These are phyloP conservation scores for Eolophus roseicapilla DNA, from an alignment of 2,113 vertebrate species.

Conservation along the genomic window DNA sequence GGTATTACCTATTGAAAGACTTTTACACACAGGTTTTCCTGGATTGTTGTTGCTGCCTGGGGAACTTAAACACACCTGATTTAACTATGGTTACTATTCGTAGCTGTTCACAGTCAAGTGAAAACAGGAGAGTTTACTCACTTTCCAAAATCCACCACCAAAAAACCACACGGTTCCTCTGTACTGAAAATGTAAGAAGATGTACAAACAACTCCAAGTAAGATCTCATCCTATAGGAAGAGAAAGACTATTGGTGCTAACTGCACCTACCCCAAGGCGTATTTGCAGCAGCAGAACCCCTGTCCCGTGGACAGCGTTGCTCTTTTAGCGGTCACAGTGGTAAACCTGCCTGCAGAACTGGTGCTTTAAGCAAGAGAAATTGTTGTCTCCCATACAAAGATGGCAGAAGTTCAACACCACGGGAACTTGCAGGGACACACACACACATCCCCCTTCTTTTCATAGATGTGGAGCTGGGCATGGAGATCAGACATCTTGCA, in stretches of 20 bases:
- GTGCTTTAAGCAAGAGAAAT: not conserved
- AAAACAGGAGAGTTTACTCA: not conserved
- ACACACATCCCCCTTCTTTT: not conserved
- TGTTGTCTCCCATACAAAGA: not conserved
- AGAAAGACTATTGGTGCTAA: not conserved
- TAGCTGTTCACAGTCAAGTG: not conserved
- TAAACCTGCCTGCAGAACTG: not conserved
- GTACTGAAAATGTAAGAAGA: accelerated
- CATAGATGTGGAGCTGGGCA: not conserved
- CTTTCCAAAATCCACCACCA: not conserved
- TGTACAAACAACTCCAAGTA: not conserved
- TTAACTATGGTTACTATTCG: not conserved
- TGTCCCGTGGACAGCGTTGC: accelerated
- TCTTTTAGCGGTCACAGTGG: accelerated
- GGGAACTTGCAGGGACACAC: not conserved
- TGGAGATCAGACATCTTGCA: too few relatives aligned
- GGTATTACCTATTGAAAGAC: not conserved
- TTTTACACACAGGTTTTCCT: not conserved
- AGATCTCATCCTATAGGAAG: not conserved
- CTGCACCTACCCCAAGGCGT: not conserved
- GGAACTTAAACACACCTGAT: not conserved
- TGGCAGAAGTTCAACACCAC: not conserved
- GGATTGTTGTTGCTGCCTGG: not conserved
- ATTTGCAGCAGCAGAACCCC: not conserved
- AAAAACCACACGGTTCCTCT: not conserved